Percentiles rank a stretch among this genome's conserved stretches.
These are phyloP conservation scores for Syrista parreyssii DNA, from an alignment of 2,888 invertebrate genomes.

Conservation along the genomic window DNA sequence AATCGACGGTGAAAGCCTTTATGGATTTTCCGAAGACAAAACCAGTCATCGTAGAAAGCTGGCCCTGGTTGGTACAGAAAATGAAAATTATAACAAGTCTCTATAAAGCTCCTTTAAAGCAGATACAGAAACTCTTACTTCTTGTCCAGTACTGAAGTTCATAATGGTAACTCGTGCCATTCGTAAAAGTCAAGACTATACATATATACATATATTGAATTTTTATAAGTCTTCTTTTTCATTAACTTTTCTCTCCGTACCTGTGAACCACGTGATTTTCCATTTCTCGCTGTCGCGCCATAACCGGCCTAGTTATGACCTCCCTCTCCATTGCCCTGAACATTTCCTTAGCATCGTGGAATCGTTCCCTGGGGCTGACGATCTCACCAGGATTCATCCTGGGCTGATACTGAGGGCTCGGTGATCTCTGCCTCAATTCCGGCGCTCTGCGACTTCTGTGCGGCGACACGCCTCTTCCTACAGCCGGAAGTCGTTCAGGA, in stretches of 20 bases:
- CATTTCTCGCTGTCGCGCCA: slow-evolving; percentile 26
- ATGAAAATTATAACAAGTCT: slow-evolving; percentile 3
- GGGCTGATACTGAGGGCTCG: slow-evolving; percentile 66
- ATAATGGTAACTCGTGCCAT: not conserved
- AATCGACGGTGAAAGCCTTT: not conserved
- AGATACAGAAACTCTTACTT: not conserved
- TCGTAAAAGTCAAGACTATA: not conserved
- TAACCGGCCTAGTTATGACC: slow-evolving; percentile 52
- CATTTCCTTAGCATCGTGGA: slow-evolving; percentile 88
- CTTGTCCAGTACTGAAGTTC: not conserved
- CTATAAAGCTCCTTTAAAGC: not conserved
- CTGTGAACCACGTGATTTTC: slow-evolving; percentile 50
- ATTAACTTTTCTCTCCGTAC: slow-evolving; percentile 24
- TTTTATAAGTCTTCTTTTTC: not conserved
- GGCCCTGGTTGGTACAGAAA: slow-evolving; percentile 77
- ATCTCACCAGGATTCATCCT: slow-evolving; percentile 61
- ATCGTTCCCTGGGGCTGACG: slow-evolving; percentile 77
- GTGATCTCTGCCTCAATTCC: slow-evolving; percentile 65
- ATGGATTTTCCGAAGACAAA: not conserved
- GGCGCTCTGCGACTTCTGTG: slow-evolving; percentile 66
- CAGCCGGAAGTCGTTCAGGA: slow-evolving; percentile 50
- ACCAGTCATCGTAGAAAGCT: not conserved
- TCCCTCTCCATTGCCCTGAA: slow-evolving; percentile 84
- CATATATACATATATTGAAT: not conserved
- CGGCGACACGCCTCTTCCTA: slow-evolving; percentile 49